Base-by-base conservation (phyloP, 1,140 invertebrate genomes). In the Drosophila punjabiensis region DNA sequence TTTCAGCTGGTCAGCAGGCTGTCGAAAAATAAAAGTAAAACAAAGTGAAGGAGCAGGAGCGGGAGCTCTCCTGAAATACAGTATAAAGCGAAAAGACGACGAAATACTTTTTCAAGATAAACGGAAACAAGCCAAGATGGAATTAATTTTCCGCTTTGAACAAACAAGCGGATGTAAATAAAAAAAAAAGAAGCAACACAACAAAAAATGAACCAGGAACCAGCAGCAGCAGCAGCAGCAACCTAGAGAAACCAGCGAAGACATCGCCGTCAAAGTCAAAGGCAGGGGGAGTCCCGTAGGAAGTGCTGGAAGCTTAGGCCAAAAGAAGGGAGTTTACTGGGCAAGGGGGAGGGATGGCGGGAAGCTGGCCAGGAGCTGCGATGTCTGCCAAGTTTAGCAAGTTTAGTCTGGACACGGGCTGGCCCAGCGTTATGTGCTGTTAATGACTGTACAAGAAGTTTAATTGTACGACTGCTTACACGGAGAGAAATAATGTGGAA, bases 101-200 rank as follows among this genome's bases (percentile, higher is more conserved):
- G 85, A 85, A 88, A 89, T 88, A 91, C 82, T 92, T 92, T 92
- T 90, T 85, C 85, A 92, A 92, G 90, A 92, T 92, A 92, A 92
- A 92, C 90, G 90, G 90, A 92, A 92, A 92, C 90, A 87, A 92
- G 90, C 90, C 86, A 92, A 92, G 90, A 92, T 92, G 90, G 90
- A 92, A 92, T 92, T 92, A 92, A 92, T 92, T 92, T 92, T 92
- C 90, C 90, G 90, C 90, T 92, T 92, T 90, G 90, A 90, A 92
- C 90, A 92, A 92, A 92, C 90, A 92, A 92, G 90, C 90, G 90
- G 90, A 92, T 87, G 90, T 92, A 92, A 92, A 92, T 92, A 92
- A 92, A 92, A 88, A 92, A 81, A 84, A 66, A 69, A 70, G 33
- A 45, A 62, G 10, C 33, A 52, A 45, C 24, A 64, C 43, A 33